Evolutionary conservation across 2,888 invertebrate species (phyloP).

Genomic region (Tetragonula carbonaria): DNA sequence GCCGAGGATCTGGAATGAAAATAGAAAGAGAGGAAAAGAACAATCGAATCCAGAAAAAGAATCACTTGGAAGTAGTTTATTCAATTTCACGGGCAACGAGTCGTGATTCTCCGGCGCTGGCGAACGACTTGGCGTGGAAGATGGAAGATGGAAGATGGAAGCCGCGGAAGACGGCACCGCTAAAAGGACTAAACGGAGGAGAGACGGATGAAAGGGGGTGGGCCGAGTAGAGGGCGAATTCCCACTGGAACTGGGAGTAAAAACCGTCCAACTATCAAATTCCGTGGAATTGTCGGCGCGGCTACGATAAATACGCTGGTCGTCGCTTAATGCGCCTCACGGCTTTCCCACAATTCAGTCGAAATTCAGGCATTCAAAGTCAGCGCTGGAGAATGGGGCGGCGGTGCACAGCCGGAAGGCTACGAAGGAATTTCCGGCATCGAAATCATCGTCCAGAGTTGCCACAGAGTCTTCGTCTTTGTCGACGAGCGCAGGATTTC

Average conservation of each 20-base stretch:
- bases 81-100: conserved; percentile 57
- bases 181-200: neutral
- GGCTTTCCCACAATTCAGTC: conserved; percentile 64
- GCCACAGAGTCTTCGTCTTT: conserved; percentile 18
- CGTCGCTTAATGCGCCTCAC: conserved; percentile 65
- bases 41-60: conserved; percentile 21
- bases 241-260: conserved; percentile 36
- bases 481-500: neutral
- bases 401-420: conserved; percentile 49
- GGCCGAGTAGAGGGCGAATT: neutral
- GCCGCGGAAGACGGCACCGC: neutral
- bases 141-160: neutral
- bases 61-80: conserved; percentile 32
- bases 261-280: conserved; percentile 66
- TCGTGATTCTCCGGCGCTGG: conserved; percentile 22
- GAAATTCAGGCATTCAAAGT: conserved; percentile 68
- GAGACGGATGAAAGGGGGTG: neutral
- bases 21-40: neutral
- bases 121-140: neutral
- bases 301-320: conserved; percentile 65
- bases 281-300: conserved; percentile 63
- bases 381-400: conserved; percentile 37
- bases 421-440: conserved; percentile 62
- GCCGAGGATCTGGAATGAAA: neutral
- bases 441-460: conserved; percentile 58